These are phyloP conservation scores for Brachypalpus laphriformis DNA, from an alignment of 2,888 invertebrate species.

Conservation along the genomic window DNA sequence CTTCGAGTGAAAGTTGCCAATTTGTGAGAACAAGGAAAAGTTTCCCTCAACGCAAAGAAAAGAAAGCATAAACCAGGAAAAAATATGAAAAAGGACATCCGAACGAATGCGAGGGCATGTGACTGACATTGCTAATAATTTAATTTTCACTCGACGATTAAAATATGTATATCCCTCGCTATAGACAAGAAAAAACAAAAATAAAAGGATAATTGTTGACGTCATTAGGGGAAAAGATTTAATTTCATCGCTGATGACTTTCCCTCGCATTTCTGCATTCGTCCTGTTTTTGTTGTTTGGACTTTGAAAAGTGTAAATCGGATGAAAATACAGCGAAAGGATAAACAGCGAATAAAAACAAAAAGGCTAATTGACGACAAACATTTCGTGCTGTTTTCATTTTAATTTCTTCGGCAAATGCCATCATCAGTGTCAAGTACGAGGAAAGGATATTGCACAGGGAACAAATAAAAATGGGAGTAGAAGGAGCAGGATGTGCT, in stretches of 20 bases:
- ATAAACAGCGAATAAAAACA: conserved; percentile 11
- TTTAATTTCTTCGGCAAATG: not conserved
- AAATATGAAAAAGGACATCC: not conserved
- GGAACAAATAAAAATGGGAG: not conserved
- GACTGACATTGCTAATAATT: conserved; percentile 41
- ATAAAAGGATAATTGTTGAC: conserved; percentile 7
- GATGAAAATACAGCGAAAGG: conserved; percentile 9
- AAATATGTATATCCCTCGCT: not conserved
- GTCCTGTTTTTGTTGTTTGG: not conserved
- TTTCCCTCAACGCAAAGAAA: not conserved
- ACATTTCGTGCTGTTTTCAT: not conserved
- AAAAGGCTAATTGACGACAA: conserved; percentile 21
- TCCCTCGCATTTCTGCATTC: not conserved
- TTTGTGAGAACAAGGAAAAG: conserved; percentile 11
- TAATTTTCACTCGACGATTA: conserved; percentile 1
- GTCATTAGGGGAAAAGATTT: conserved; percentile 1
- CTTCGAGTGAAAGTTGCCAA: conserved; percentile 8
- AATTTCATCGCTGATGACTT: not conserved
- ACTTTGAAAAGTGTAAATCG: conserved; percentile 3
- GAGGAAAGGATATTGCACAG: not conserved
- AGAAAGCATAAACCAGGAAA: not conserved
- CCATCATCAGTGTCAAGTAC: not conserved
- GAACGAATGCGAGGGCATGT: not conserved
- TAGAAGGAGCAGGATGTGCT: conserved; percentile 2
- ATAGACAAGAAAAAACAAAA: too few species aligned